Conservation (phyloP, 2,797 vertebrate species). For the Pitangus sulphuratus region DNA sequence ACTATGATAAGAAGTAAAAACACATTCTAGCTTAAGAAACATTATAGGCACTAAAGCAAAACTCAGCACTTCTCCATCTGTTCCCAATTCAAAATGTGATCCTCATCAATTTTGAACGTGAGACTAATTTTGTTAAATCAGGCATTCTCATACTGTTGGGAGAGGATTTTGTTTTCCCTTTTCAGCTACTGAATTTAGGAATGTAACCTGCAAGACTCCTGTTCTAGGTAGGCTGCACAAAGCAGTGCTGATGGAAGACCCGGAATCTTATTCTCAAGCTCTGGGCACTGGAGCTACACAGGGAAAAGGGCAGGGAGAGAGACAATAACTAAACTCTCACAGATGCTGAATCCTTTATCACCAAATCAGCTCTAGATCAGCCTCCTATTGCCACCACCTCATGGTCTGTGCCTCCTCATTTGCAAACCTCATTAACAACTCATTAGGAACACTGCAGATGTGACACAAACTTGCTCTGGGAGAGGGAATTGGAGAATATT, state of each 20-base stretch:
- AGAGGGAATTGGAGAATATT: not conserved
- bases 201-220: slow-evolving; percentile 20
- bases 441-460: slow-evolving; percentile 39
- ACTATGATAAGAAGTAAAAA: slow-evolving; percentile 73
- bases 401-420: not conserved
- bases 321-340: not conserved
- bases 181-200: slow-evolving; percentile 4
- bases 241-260: not conserved
- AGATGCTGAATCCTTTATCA: not conserved
- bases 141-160: slow-evolving; percentile 38
- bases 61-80: slow-evolving; percentile 78
- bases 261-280: not conserved
- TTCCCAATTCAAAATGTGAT: slow-evolving; percentile 72
- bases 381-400: not conserved
- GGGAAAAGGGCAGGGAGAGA: not conserved
- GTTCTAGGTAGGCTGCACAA: not conserved
- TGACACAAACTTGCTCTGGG: not conserved
- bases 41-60: slow-evolving; percentile 69
- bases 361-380: not conserved
- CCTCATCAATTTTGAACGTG: slow-evolving; percentile 69
- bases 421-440: slow-evolving; percentile 46
- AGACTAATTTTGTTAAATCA: slow-evolving; percentile 65
- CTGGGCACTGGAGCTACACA: not conserved
- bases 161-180: slow-evolving; percentile 33
- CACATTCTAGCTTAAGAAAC: slow-evolving; percentile 63